Base-by-base conservation (phyloP, 2,888 invertebrate species). In the Zaprionus lineosus region DNA sequence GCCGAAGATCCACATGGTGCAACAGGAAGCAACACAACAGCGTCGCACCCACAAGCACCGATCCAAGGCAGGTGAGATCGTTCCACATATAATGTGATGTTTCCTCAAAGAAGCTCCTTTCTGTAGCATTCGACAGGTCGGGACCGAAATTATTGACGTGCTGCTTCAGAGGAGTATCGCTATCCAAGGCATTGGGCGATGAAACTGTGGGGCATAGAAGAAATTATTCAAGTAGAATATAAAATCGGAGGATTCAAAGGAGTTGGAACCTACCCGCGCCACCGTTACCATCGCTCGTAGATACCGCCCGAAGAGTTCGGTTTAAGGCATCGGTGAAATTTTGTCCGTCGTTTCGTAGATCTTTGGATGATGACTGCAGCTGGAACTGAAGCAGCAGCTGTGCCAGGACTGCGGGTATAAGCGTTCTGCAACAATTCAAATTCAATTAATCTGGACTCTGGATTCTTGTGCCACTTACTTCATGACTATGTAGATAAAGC, bases 401-500 rank as follows among this genome's bases (percentile, higher is more conserved):
- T 8, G 90, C 90, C 28, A 90, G 64, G 7, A 90, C 83, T 16
- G 89, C 88, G 8, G 90, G 90, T 62, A 89, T 86, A 2, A 88
- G 64, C 1, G 90, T 89, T 81, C 90, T 90, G 26, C n/a, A 40
- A 33, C 15, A 9, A 19, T 9, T 50, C 5, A 15, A 0, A 36
- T 4, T 11, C 9, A 16, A 29, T 47, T 8, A 29, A 33, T 1
- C 3, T 24, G 8, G 1, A 24, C 4, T 1, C 2, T 8, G 24
- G n/a, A 7, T 8, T 24, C 6, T 24, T 24, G 8, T 24, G n/a
- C n/a, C n/a, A n/a, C 85, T 71, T 67, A 90, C 90, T 89, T 90
- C n/a, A 90, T 74, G 3, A 86, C 50, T 28, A 89, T 89, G 41
- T 88, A 90, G 24, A 87, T 63, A n/a, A 93, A 84, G 62, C 92